These are phyloP conservation scores for Anguilla megastoma DNA, from an alignment of 2,797 vertebrate genomes.

Conservation along the genomic window DNA sequence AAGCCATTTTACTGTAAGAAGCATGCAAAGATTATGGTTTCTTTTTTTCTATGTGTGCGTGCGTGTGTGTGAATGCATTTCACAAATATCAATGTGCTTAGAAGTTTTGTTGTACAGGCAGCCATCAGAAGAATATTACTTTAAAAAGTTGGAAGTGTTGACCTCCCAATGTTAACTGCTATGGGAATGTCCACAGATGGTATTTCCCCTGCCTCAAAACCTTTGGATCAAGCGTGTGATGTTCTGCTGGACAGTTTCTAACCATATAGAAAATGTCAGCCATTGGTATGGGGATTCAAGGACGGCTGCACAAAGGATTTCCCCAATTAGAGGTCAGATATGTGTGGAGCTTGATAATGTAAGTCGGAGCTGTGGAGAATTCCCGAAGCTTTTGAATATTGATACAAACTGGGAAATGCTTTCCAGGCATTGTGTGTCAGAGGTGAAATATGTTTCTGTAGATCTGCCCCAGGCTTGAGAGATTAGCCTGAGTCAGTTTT, in stretches of 20 bases:
- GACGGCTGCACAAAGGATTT: neutral
- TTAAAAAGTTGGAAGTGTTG: neutral
- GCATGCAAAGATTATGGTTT: no score
- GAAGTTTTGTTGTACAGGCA: neutral
- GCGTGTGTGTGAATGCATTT: neutral
- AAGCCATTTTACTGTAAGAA: neutral
- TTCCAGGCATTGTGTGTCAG: neutral
- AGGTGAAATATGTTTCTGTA: slow-evolving; percentile 3
- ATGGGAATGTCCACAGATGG: neutral
- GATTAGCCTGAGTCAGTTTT: slow-evolving; percentile 1
- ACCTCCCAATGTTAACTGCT: neutral
- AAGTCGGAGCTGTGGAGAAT: neutral
- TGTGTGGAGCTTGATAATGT: neutral
- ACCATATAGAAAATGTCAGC: neutral
- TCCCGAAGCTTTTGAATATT: neutral
- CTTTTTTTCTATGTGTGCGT: neutral
- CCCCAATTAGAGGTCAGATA: neutral
- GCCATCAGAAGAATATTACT: neutral
- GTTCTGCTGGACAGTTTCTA: neutral
- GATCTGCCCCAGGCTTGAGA: neutral
- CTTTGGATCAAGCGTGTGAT: neutral
- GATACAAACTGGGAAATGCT: slow-evolving; percentile 2
- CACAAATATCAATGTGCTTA: neutral
- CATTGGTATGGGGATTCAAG: neutral
- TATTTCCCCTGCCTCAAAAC: neutral